These are phyloP conservation scores for Tachypleus tridentatus DNA, from an alignment of 1,140 invertebrate genomes.

Conservation along the genomic window DNA sequence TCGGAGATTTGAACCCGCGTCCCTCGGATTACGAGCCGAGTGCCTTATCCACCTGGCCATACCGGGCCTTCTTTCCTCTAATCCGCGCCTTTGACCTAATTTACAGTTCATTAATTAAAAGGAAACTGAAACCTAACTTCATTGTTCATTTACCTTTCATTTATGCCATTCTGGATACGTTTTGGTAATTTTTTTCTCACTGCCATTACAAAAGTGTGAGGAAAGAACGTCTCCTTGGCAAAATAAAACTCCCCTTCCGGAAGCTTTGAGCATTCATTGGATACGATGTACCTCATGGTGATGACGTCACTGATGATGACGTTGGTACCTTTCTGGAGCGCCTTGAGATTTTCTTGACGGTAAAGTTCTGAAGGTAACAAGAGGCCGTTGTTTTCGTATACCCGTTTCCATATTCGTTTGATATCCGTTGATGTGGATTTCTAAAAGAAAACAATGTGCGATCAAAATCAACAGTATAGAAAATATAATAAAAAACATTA, in stretches of 20 bases:
- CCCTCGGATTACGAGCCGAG: too few relatives aligned
- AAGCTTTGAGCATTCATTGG: background rate
- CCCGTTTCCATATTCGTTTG: background rate
- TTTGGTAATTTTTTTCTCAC: background rate
- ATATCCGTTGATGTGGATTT: background rate
- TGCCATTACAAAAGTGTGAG: background rate
- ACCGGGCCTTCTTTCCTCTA: too few relatives aligned
- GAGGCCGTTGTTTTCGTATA: background rate
- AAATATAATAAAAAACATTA: too few relatives aligned
- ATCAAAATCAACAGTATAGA: too few relatives aligned
- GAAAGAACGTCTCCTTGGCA: background rate
- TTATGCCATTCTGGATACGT: too few relatives aligned
- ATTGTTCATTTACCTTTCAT: too few relatives aligned
- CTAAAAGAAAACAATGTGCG: background rate
- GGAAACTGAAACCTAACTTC: too few relatives aligned
- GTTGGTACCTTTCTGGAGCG: background rate
- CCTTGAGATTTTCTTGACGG: background rate
- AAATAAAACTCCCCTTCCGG: slow-evolving; percentile 1
- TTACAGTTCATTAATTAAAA: too few relatives aligned
- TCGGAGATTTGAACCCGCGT: too few relatives aligned
- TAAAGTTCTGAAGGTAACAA: background rate
- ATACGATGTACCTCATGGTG: background rate
- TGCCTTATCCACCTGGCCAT: too few relatives aligned
- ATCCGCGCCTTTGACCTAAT: too few relatives aligned
- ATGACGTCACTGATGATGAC: background rate